Conservation (phyloP, 2,113 vertebrate species). For the Brienomyrus brachyistius region DNA sequence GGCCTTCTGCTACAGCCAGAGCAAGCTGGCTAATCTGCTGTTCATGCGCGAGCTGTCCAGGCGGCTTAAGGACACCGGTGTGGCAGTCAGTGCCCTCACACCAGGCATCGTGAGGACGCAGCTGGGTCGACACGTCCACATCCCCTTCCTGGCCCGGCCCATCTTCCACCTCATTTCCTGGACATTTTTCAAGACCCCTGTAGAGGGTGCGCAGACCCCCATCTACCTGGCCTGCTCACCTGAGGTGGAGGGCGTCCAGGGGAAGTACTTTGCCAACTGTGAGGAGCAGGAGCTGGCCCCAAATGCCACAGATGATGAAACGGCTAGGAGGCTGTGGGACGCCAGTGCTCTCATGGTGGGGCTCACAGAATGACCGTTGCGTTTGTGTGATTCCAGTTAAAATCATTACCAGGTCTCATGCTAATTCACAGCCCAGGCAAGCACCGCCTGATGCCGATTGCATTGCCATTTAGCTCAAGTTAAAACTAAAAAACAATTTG, state of each 20-base stretch:
- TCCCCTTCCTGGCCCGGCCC: slow-evolving; percentile 77
- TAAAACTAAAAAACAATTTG: neutral
- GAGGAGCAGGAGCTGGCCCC: slow-evolving; percentile 76
- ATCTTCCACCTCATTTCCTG: slow-evolving; percentile 73
- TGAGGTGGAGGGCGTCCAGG: slow-evolving; percentile 76
- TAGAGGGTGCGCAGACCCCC: slow-evolving; percentile 86
- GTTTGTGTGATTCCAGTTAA: slow-evolving; percentile 26
- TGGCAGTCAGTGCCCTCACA: slow-evolving; percentile 80
- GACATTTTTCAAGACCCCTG: slow-evolving; percentile 73
- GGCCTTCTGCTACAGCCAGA: slow-evolving; percentile 84
- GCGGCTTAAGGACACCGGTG: slow-evolving; percentile 70
- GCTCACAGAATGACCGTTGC: slow-evolving; percentile 55
- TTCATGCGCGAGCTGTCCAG: slow-evolving; percentile 76
- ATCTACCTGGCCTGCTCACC: slow-evolving; percentile 83
- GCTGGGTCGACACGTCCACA: slow-evolving; percentile 77
- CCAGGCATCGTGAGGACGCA: slow-evolving; percentile 86
- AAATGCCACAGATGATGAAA: slow-evolving; percentile 74
- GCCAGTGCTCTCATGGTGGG: slow-evolving; percentile 87
- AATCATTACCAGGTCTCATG: neutral
- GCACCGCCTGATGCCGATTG: neutral
- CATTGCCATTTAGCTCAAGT: neutral
- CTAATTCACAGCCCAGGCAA: neutral
- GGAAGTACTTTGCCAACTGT: slow-evolving; percentile 87
- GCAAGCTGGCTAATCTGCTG: slow-evolving; percentile 88
- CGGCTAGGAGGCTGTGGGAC: slow-evolving; percentile 83